These are phyloP conservation scores for Epizoanthus fatuus DNA, from an alignment of 92 coral and sea anemone genomes.

Conservation along the genomic window DNA sequence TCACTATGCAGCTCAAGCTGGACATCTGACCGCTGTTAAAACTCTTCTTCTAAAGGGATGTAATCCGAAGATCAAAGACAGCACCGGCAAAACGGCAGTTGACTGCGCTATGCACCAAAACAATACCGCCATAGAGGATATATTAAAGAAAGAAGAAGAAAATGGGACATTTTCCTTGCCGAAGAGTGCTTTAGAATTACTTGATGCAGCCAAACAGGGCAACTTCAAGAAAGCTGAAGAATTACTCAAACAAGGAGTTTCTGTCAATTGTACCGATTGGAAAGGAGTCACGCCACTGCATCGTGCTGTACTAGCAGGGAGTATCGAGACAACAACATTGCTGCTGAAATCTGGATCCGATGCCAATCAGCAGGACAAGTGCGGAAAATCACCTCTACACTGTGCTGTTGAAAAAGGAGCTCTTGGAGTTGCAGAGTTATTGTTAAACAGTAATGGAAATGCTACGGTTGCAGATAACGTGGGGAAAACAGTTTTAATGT, in stretches of 20 bases:
- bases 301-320: background rate
- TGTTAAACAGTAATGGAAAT: too few relatives aligned
- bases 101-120: background rate
- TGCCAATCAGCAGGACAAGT: constrained; percentile 3
- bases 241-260: background rate
- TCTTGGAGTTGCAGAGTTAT: too few relatives aligned
- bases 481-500: too few relatives aligned
- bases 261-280: constrained; percentile 3
- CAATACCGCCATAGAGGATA: background rate
- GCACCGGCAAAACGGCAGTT: constrained; percentile 6
- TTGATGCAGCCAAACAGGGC: constrained; percentile 2
- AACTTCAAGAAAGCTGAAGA: background rate
- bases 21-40: background rate
- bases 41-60: constrained; percentile 11
- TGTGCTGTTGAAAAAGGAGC: constrained; percentile 1
- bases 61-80: constrained; percentile 18
- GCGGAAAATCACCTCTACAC: constrained; percentile 19
- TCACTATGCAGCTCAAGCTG: constrained; percentile 22
- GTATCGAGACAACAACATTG: background rate
- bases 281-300: constrained; percentile 32
- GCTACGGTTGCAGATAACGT: too few relatives aligned
- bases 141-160: background rate
- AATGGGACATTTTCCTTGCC: background rate
- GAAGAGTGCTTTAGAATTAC: background rate
- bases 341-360: background rate